Percentiles rank a stretch among this genome's conserved stretches.
These are phyloP conservation scores for Notocelia uddmanniana DNA, from an alignment of 2,888 invertebrate genomes.

Conservation along the genomic window DNA sequence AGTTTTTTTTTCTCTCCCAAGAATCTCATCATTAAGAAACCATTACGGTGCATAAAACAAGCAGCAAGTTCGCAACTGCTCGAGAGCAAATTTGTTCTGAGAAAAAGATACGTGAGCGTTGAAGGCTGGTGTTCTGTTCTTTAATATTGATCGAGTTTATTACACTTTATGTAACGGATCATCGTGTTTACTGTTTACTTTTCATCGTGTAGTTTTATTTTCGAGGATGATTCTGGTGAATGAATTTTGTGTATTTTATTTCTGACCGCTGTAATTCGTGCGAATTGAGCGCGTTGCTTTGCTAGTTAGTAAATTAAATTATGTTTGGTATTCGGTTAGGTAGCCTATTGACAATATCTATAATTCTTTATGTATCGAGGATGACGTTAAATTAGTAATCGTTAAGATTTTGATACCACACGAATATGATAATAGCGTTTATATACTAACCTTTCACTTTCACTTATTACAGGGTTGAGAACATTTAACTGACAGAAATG, in stretches of 20 bases:
- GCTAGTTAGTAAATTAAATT: too few relatives aligned
- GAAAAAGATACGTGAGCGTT: conserved; percentile 24
- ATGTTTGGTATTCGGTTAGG: too few relatives aligned
- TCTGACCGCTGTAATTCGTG: neutral
- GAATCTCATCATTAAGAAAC: conserved; percentile 46
- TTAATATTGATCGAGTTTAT: conserved; percentile 28
- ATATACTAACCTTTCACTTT: too few relatives aligned
- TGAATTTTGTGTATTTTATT: neutral
- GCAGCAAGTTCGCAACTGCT: conserved; percentile 36
- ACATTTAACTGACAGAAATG: too few relatives aligned
- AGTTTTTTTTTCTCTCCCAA: conserved; percentile 39
- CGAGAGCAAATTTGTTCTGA: conserved; percentile 42
- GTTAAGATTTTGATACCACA: too few relatives aligned
- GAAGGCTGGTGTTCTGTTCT: conserved; percentile 14
- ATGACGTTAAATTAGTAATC: too few relatives aligned
- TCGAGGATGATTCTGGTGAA: neutral
- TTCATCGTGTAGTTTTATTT: neutral
- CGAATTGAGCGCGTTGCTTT: too few relatives aligned
- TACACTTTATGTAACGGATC: conserved; percentile 16
- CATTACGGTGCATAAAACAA: conserved; percentile 45
- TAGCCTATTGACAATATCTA: too few relatives aligned
- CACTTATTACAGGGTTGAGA: too few relatives aligned
- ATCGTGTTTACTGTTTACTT: neutral
- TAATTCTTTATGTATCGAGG: too few relatives aligned
- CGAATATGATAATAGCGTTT: too few relatives aligned